Conservation (phyloP, 2,888 invertebrate genomes). For the Pyrochroa serraticornis region DNA sequence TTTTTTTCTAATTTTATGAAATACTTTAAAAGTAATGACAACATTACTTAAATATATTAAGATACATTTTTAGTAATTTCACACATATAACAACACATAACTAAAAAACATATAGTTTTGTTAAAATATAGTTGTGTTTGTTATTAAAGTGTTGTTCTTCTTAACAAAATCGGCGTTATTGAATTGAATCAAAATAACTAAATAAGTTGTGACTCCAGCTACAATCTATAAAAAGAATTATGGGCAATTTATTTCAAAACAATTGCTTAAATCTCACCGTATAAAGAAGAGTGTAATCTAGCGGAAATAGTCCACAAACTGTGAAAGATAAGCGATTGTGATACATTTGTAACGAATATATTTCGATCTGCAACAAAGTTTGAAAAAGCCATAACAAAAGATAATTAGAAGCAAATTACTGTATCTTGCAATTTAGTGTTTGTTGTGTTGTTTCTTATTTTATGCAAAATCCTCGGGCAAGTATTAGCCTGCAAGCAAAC, state of each 20-base stretch:
- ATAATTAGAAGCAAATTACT: no score
- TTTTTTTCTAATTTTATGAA: no score
- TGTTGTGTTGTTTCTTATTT: conserved; percentile 44
- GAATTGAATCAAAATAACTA: conserved; percentile 48
- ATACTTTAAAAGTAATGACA: no score
- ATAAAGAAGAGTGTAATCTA: conserved; percentile 48
- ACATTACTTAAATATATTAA: no score
- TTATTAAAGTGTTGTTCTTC: not conserved
- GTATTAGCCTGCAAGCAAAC: conserved; percentile 45
- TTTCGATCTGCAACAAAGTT: conserved; percentile 43
- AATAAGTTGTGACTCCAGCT: conserved; percentile 48
- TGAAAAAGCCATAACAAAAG: conserved; percentile 5
- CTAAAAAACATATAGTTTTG: no score
- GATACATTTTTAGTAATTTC: no score
- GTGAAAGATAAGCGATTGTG: conserved; percentile 47
- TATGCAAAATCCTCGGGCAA: conserved; percentile 46
- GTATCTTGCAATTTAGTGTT: conserved; percentile 43
- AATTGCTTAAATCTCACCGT: conserved; percentile 37
- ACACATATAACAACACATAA: no score
- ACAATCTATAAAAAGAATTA: conserved; percentile 42
- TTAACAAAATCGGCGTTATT: conserved; percentile 34
- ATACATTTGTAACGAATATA: conserved; percentile 50
- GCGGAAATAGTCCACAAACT: conserved; percentile 47
- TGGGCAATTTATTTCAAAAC: not conserved
- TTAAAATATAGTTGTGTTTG: not conserved